Base-by-base conservation (phyloP, 2,888 invertebrate genomes). In the Balanococcus diminutus region DNA sequence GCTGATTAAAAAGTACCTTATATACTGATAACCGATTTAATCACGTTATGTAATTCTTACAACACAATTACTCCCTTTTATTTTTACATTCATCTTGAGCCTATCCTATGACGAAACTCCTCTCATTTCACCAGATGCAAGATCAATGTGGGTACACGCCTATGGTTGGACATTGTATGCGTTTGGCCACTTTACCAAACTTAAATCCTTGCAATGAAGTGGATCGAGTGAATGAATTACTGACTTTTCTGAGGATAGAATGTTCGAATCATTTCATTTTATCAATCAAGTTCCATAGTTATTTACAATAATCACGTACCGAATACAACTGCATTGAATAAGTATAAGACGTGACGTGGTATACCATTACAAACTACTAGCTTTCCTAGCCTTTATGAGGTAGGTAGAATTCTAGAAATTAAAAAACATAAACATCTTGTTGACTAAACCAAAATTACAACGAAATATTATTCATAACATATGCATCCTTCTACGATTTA, bases 11-110 rank as follows among this genome's bases (percentile, higher is more conserved):
- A 79, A 79, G 75, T 79, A 79, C 36, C 36, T 36, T 79, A 79
- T 19, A 36, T 36, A 79, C 31, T 31, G 36, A 79, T 36, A 36
- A 79, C 36, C 19, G 75, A 79, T 79, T 36, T 79, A 79, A 79
- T 79, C 75, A 36, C n/a, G 36, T 79, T 79, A 79, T 79, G 22
- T 79, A 79, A 79, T 79, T 79, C n/a, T 79, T 79, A 79, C 75
- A 28, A 79, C 75, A 79, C 36, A 79, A 72, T 72, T 79, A 79
- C 36, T 79, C 36, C 32, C 19, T 79, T 79, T 36, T 32, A 28
- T 36, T 79, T 79, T 36, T 32, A 56, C 22, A 56, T 56, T 56
- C 56, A 22, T 56, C 56, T 22, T 22, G n/a, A 46, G 46, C 46
- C 19, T 8, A 56, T 19, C 56, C 56, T 56, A 56, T 72, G 72